Base-by-base conservation (phyloP, 1,140 invertebrate genomes). In the Camponotus vicinus region DNA sequence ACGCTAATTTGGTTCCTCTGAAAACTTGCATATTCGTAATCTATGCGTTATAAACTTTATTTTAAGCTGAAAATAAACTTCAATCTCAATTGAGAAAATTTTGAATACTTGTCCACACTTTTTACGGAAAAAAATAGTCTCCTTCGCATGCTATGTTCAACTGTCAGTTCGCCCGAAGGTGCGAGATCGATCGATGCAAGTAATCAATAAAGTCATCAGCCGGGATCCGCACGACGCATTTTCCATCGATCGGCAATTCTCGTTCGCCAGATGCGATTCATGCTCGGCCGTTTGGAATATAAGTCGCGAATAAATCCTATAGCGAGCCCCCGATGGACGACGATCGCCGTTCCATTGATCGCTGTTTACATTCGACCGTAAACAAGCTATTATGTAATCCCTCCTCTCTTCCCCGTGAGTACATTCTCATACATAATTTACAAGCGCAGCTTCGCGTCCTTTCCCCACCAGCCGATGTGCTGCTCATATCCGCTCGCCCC, bases 381-480 rank as follows among this genome's bases (percentile, higher is more conserved):
- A 93, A 93, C 92, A 93, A 92, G 92, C 85, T 86, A 91, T 93
- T 93, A 93, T 88, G 91, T 91, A 93, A 93, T 93, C 83, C 78
- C 49, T 15, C 49, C 13, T 49, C 45, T 49, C 13, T 49, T 15
- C 49, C 55, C 85, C 85, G 71, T 59, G 90, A 91, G 87, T 89
- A 92, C 89, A 92, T 88, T 92, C 91, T 92, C 90, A 90, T 92
- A 90, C 90, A 92, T 92, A 92, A 92, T 92, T 90, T 92, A 92
- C 90, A 87, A 92, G 90, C 85, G 64, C 70, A 70, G 70, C 71
- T 78, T 85, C 73, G 64, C 71, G 78, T 90, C 85, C 71, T 83
- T 82, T 70, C 27, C 83, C 61, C 45, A 75, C 73, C 59, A 40
- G 32, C 7, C 71, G 73, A 55, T 86, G 59, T 61, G 42, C 59